phyloP scores from a whole-genome alignment of 2,888 invertebrate species.

The Thymelicus acteon region DNA sequence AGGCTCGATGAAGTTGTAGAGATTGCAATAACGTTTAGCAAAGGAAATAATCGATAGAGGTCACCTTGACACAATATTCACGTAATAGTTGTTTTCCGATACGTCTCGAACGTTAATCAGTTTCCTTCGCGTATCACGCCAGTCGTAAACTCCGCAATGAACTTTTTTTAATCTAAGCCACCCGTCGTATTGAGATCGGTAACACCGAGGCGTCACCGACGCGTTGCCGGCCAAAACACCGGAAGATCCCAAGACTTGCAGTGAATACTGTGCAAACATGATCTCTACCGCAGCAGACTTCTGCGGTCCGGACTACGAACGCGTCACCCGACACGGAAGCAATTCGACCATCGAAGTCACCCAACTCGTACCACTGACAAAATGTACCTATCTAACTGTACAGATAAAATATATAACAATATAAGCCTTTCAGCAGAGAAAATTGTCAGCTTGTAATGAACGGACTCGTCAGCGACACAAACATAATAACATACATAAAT shows the following conservation, averaged over 20 bases:
- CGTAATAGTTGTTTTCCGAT: conserved; percentile 46
- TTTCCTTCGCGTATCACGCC: conserved; percentile 36
- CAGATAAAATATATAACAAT: conserved; percentile 11
- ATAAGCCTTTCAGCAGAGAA: conserved; percentile 42
- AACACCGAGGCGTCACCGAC: no score
- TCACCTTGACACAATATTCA: conserved; percentile 58
- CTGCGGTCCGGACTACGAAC: no score
- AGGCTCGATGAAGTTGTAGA: conserved; percentile 49
- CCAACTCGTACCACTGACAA: conserved; percentile 39
- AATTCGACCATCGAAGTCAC: conserved; percentile 24
- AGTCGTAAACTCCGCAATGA: conserved; percentile 2
- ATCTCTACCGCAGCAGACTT: conserved; percentile 38
- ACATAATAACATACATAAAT: conserved; percentile 8
- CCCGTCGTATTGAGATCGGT: no score
- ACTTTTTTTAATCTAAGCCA: no score
- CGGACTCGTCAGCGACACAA: conserved; percentile 7
- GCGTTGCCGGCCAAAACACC: no score
- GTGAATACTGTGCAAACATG: conserved; percentile 42
- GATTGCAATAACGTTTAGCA: conserved; percentile 51
- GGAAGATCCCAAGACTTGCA: conserved; percentile 9
- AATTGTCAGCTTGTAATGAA: conserved; percentile 40
- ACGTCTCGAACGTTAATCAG: conserved; percentile 42
- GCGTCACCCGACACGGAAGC: conserved; percentile 40
- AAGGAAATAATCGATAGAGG: conserved; percentile 52
- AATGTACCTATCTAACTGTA: conserved; percentile 17